Evolutionary conservation across 2,797 vertebrate species (phyloP), one percentile per base, ranked within the genome.

Genomic region (Poeciliopsis presidionis): DNA sequence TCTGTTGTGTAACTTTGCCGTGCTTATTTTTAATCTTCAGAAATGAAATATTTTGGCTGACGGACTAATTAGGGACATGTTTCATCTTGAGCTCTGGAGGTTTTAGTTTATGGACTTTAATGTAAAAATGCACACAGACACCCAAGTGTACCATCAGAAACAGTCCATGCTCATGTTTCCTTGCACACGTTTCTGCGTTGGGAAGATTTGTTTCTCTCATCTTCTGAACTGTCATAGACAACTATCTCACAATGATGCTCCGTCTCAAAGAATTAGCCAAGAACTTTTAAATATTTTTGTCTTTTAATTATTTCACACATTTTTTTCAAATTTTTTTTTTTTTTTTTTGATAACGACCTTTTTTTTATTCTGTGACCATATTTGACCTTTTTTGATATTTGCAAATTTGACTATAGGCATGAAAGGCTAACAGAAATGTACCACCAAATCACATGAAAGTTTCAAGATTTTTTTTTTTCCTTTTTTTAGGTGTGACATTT

Each of bases 1-100:
- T 83, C 81, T 88, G 36, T 84, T 18, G 70, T 87, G 91, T 87
- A 94, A 94, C 92, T 82, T 81, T 84, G 91, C 85, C 87, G 0
- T 47, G 69, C 74, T 88, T 94, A 93, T 92, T 92, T 30, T 91
- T 83, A 90, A 91, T 85, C 88, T 86, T 76, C 55, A 79, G 74
- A 49, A 76, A 84, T 80, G 80, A 83, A 88, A 16, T 78, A 90
- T 88, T 90, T 88, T 36, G 61, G 33, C 36, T 84, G 78, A 81
- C 80, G 22, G 46, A 79, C 78, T 77, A 86, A 87, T 86, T 88
- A 89, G 79, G 72, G 47, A 53, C 7, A 61, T 69, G 71, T 79
- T 85, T 87, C 80, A 88, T 90, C 87, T 89, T 81, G 84, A 84
- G 86, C 87, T 90, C 79, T 84, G 73, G 76, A 81, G 77, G 88